These are phyloP conservation scores for Abrostola tripartita DNA, from an alignment of 2,888 invertebrate species.

Conservation along the genomic window DNA sequence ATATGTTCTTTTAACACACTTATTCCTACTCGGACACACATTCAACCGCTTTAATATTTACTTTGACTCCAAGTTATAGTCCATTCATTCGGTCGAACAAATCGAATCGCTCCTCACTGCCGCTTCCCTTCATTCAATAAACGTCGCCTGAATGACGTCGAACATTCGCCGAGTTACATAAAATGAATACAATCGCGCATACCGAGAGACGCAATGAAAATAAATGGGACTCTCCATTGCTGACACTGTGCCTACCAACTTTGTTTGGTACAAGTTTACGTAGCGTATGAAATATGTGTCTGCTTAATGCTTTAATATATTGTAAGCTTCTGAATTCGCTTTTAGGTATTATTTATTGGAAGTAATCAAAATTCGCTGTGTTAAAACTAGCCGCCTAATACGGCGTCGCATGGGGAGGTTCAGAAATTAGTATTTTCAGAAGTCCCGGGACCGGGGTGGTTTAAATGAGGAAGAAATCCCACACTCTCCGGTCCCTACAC, in stretches of 20 bases:
- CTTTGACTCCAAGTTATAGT: constrained; percentile 72
- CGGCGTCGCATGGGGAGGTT: too few species aligned
- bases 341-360: too few species aligned
- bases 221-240: constrained; percentile 75
- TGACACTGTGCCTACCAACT: constrained; percentile 43
- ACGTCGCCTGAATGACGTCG: constrained; percentile 62
- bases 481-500: too few species aligned
- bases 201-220: constrained; percentile 77
- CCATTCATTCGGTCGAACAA: constrained; percentile 80
- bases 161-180: constrained; percentile 74
- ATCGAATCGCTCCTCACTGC: constrained; percentile 66
- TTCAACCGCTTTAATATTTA: constrained; percentile 34
- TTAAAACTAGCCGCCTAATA: too few species aligned
- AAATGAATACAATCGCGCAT: constrained; percentile 76
- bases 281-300: not conserved
- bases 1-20: constrained; percentile 30
- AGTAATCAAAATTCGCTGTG: too few species aligned
- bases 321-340: not conserved
- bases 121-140: constrained; percentile 77
- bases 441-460: too few species aligned
- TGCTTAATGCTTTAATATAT: not conserved
- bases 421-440: too few species aligned
- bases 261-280: constrained; percentile 23
- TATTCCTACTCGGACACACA: constrained; percentile 37
- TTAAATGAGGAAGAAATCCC: too few species aligned